phyloP scores from a whole-genome alignment of 2,797 vertebrate species.

The Chelmon rostratus region DNA sequence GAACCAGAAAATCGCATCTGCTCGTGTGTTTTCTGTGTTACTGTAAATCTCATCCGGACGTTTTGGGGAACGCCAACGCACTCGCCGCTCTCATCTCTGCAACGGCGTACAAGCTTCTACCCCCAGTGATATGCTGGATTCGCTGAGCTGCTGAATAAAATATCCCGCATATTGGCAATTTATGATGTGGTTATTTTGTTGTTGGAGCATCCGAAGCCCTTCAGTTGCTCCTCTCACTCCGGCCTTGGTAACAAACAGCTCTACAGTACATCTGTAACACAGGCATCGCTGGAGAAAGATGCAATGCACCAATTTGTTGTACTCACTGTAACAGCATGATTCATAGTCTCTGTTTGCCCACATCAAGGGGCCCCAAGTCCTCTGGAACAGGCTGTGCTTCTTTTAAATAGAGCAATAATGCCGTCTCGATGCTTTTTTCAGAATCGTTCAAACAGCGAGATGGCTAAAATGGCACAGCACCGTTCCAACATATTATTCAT shows the following conservation, averaged over 20 bases:
- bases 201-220: conserved; percentile 5
- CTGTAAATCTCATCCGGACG: conserved; percentile 39
- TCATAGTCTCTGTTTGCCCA: conserved; percentile 50
- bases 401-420: conserved; percentile 43
- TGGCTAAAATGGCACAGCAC: neutral
- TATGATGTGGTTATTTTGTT: conserved; percentile 46
- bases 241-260: conserved; percentile 26
- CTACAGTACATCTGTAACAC: conserved; percentile 6
- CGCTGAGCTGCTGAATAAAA: conserved; percentile 47
- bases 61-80: conserved; percentile 15
- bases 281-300: conserved; percentile 25
- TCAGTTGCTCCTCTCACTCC: conserved; percentile 23
- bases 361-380: conserved; percentile 16
- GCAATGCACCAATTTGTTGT: conserved; percentile 49
- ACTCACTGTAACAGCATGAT: conserved; percentile 48
- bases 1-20: conserved; percentile 51
- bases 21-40: conserved; percentile 24
- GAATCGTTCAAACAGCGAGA: conserved; percentile 32
- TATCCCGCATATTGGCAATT: conserved; percentile 43
- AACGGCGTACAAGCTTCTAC: conserved; percentile 1
- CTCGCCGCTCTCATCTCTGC: conserved; percentile 14
- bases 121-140: conserved; percentile 17
- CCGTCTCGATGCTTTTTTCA: neutral
- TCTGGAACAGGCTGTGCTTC: conserved; percentile 38
- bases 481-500: neutral